Base-by-base conservation (phyloP, 2,113 vertebrate genomes). In the Pterocles orientalis region DNA sequence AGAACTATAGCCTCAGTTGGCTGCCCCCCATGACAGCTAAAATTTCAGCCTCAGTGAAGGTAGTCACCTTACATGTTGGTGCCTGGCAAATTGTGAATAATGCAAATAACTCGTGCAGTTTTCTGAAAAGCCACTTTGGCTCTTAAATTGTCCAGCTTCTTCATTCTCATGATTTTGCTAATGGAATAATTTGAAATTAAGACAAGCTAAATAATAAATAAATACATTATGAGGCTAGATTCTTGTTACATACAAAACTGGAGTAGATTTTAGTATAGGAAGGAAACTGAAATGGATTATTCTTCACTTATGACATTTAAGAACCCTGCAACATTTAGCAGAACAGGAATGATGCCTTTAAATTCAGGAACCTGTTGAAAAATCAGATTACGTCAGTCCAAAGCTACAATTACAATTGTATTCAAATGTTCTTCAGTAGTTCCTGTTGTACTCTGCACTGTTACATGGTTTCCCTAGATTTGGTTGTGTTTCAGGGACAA, bases 11-110 rank as follows among this genome's bases (percentile, higher is more conserved):
- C 51, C 51, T 31, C 51, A 58, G 34, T 23, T 88, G 17, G 31
- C 36, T 87, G 39, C 23, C 33, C 51, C 90, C 65, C 86, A 41
- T 14, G 90, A 39, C 29, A 73, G 72, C 26, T 82, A 73, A 82
- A 92, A 90, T 87, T 90, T 85, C 84, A 88, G 33, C 56, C 31
- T 75, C 82, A 76, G 94, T 24, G 36, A 96, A 95, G 25, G 89
- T 95, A 94, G n/a, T 48, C 28, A 78, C 23, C 87, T 56, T 95
- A 72, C 58, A 93, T 26, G 94, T 94, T 21, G 58, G 53, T 86
- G 60, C 64, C 79, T 91, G 39, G 33, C 20, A 97, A 96, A 77
- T 39, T 39, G 76, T 94, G 47, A 70, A 72, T 73, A 56, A 86
- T 88, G 73, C 60, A 86, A 97, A 80, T 72, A 96, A 89, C 71